Conservation (phyloP, 2,888 invertebrate species). For the Andrena minutula region DNA sequence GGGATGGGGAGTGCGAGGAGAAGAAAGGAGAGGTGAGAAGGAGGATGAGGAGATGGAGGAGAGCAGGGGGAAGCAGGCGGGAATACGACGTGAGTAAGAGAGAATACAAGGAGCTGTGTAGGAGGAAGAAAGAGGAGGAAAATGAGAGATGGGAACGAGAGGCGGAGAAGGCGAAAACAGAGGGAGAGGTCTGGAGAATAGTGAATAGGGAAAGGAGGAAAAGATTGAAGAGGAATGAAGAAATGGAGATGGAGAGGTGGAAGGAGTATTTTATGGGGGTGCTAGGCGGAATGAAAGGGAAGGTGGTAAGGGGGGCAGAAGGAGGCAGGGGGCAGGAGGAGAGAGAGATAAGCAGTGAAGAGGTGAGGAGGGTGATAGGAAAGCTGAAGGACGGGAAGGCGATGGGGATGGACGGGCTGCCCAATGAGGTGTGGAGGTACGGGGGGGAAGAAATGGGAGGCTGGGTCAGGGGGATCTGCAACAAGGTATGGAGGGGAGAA, state of each 20-base stretch:
- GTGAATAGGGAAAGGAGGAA: background rate
- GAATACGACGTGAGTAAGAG: background rate
- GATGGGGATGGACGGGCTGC: too few relatives aligned
- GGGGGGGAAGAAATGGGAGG: too few relatives aligned
- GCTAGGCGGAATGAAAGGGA: too few relatives aligned
- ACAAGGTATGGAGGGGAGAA: background rate
- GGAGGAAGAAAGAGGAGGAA: background rate
- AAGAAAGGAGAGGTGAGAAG: background rate
- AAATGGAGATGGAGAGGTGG: background rate
- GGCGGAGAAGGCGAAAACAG: slow-evolving; percentile 2
- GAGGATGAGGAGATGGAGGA: background rate
- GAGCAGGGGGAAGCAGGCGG: background rate
- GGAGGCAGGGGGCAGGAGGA: background rate
- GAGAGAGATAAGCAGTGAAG: background rate
- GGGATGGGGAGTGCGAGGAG: background rate
- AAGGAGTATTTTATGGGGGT: background rate
- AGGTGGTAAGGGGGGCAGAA: background rate
- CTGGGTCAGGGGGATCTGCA: too few relatives aligned
- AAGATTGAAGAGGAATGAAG: background rate
- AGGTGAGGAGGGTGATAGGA: background rate
- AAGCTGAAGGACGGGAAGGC: too few relatives aligned
- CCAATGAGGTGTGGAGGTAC: too few relatives aligned
- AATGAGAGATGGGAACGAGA: background rate
- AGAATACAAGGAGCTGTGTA: background rate
- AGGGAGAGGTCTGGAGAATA: background rate